Base-by-base conservation (phyloP, 2,797 vertebrate species). In the Morus bassanus region DNA sequence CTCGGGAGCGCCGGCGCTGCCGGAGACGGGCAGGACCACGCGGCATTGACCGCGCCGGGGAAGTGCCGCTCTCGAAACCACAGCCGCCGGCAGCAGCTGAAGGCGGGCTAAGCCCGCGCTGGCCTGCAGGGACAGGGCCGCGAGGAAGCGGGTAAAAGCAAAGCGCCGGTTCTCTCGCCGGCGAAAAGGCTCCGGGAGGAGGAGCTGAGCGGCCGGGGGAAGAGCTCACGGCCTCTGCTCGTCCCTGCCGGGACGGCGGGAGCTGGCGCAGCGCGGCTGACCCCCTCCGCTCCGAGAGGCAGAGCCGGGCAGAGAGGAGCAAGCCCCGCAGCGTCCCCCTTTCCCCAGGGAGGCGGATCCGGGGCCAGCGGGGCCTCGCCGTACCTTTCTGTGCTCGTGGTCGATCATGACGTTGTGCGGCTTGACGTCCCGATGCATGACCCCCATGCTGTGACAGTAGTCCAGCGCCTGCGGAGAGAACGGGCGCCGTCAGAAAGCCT, bases 21-120 rank as follows among this genome's bases (percentile, higher is more conserved):
- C 4, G 11, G 50, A 33, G 68, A 33, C 3, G 5, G 50, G 69
- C 68, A 27, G 69, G 23, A 27, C 30, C 51, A 7, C 12, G 12
- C 23, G 9, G 69, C 22, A 5, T 19, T 25, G 33, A 33, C 37
- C 3, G 10, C 11, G 46, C 68, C 5, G 14, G 35, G 68, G 35
- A 28, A 12, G 19, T 11, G 25, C 8, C 1, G 17, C 37, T 11
- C 22, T 8, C 2, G 4, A 14, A 72, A 54, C 37, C 22, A 7
- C 28, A 18, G 18, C 15, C 5, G 15, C 13, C 28, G 4, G 8
- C 68, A 13, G 68, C 28, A 10, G 35, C 28, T 7, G 11, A 17
- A 4, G 2, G 68, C 3, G 15, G 28, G 48, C 7, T 31, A 5
- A 12, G n/a, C 2, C 35, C 5, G 48, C 3, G 19, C 19, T 10